phyloP scores from a whole-genome alignment of 2,888 invertebrate species.

The Argyra leucocephala region DNA sequence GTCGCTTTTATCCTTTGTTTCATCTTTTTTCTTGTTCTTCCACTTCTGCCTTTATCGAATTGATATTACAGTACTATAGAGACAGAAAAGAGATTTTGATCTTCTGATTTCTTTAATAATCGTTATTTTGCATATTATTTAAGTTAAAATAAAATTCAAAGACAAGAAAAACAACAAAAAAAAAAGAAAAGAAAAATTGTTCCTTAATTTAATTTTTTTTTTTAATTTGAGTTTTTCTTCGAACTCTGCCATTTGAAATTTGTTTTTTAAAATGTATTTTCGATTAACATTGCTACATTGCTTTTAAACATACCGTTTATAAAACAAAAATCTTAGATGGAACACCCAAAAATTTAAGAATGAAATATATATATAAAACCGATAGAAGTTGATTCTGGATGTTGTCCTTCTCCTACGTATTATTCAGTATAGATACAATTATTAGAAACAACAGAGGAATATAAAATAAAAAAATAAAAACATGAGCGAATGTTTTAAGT shows the following conservation, averaged over 20 bases:
- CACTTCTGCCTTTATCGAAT: not conserved
- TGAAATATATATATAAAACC: no score
- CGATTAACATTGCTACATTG: not conserved
- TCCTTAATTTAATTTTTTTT: not conserved
- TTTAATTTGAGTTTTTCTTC: not conserved
- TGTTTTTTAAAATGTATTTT: not conserved
- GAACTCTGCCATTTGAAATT: not conserved
- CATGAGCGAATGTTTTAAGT: not conserved
- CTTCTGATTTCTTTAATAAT: not conserved
- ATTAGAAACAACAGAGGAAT: not conserved
- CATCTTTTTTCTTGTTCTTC: not conserved
- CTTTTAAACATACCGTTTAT: not conserved
- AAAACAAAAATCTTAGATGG: not conserved
- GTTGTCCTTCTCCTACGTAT: no score
- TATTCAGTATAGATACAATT: no score
- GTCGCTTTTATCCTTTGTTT: not conserved
- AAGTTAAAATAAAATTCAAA: not conserved
- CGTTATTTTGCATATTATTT: not conserved
- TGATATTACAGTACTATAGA: not conserved
- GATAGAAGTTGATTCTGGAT: no score
- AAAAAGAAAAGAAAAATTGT: not conserved
- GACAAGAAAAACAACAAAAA: not conserved
- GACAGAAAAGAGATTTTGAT: not conserved
- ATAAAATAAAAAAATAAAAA: not conserved
- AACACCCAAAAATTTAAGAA: not conserved